phyloP scores from a whole-genome alignment of 2,888 invertebrate species.

The Cyrtodaria siliqua region DNA sequence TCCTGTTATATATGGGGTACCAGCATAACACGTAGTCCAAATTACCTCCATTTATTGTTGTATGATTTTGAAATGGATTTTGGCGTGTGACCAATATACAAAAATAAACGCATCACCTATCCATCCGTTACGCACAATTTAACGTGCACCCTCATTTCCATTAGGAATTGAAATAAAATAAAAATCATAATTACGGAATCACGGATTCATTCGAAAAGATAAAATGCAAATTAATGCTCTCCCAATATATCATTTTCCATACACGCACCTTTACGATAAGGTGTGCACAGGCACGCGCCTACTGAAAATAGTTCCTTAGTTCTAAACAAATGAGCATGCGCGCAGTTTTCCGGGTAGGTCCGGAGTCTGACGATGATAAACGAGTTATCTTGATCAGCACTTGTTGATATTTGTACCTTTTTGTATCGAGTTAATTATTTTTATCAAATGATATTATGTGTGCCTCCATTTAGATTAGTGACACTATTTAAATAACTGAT shows the following conservation, averaged over 20 bases:
- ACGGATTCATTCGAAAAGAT: constrained; percentile 17
- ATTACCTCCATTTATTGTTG: too few species aligned
- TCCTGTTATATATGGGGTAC: too few species aligned
- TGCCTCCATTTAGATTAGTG: too few species aligned
- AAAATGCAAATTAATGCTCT: constrained; percentile 5
- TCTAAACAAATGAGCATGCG: constrained; percentile 31
- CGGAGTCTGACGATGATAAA: constrained; percentile 31
- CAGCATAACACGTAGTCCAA: too few species aligned
- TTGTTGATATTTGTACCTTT: background rate
- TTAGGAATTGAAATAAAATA: constrained; percentile 13
- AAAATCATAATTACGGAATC: constrained; percentile 29
- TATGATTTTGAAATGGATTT: too few species aligned
- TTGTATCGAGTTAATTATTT: background rate
- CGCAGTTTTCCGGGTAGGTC: constrained; percentile 13
- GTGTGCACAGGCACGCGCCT: constrained; percentile 16
- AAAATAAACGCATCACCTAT: too few species aligned
- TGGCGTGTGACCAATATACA: too few species aligned
- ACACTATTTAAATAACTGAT: too few species aligned
- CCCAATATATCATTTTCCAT: constrained; percentile 7
- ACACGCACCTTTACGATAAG: background rate
- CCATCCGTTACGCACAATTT: constrained; percentile 2
- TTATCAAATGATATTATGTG: background rate
- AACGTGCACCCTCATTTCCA: constrained; percentile 3
- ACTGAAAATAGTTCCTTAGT: constrained; percentile 2
- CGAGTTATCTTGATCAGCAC: constrained; percentile 2